Conservation (phyloP, 2,113 vertebrate genomes). For the Scophthalmus maximus region DNA sequence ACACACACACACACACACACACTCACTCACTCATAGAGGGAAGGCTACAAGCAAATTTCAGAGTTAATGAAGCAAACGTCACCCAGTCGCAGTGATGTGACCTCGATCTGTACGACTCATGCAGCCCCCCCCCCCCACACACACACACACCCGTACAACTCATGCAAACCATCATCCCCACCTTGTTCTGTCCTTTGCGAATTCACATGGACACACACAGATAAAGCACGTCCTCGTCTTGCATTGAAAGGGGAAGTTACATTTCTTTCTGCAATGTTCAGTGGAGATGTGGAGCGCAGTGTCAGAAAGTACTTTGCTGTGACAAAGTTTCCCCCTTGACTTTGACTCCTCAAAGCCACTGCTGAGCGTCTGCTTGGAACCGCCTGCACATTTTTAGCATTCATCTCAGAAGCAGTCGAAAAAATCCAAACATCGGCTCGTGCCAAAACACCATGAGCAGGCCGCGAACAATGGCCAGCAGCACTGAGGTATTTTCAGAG, state of each 20-base stretch:
- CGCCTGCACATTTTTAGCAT: conserved; percentile 46
- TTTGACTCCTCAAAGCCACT: conserved; percentile 17
- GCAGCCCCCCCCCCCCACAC: conserved; percentile 1
- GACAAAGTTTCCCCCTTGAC: conserved; percentile 25
- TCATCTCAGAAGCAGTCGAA: conserved; percentile 38
- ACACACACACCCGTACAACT: conserved; percentile 23
- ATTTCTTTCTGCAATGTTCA: no score
- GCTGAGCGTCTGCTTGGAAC: conserved; percentile 24
- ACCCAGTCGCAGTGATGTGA: conserved; percentile 31
- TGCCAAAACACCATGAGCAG: conserved; percentile 49
- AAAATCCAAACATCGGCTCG: conserved; percentile 54
- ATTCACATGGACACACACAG: conserved; percentile 43
- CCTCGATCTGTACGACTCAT: conserved; percentile 47
- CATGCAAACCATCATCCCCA: conserved; percentile 31
- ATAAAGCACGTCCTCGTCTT: conserved; percentile 21
- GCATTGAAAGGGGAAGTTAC: no score
- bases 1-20: background rate
- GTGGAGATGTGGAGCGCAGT: no score
- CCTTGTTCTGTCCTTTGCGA: no score
- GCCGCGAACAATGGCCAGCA: conserved; percentile 43
- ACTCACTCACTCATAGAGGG: background rate
- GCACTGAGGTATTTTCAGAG: conserved; percentile 46
- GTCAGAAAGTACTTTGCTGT: background rate
- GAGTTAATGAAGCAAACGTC: conserved; percentile 58
- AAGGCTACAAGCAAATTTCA: conserved; percentile 4